A percentile compares a stretch with the other conserved stretches of the same genome.
Conservation (phyloP, 2,888 invertebrate genomes). For the Girardia tigrina region DNA sequence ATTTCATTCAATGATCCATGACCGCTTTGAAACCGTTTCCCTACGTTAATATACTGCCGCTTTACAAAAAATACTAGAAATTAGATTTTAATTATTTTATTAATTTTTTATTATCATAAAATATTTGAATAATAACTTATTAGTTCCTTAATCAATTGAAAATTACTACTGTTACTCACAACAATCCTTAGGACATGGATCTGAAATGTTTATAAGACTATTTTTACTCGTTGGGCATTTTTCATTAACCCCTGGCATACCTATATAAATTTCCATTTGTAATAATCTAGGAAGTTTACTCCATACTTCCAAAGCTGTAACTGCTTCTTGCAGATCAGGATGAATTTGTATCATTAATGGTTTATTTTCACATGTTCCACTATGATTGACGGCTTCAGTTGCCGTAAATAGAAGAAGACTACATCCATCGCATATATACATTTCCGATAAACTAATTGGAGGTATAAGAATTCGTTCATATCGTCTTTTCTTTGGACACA, state of each 20-base stretch:
- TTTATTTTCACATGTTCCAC: constrained; percentile 12
- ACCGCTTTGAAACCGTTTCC: too few species aligned
- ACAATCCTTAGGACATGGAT: neutral
- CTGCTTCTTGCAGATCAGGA: neutral
- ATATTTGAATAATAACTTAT: too few species aligned
- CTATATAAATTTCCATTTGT: constrained; percentile 1
- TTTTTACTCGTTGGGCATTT: neutral
- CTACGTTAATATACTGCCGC: too few species aligned
- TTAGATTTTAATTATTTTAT: too few species aligned
- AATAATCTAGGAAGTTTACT: neutral
- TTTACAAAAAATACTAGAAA: too few species aligned
- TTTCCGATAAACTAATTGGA: neutral
- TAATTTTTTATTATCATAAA: too few species aligned
- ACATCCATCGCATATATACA: neutral
- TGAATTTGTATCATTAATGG: neutral
- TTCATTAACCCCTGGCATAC: neutral
- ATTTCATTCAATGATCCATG: too few species aligned
- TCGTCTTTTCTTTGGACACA: neutral
- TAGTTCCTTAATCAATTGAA: too few species aligned
- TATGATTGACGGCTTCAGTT: neutral
- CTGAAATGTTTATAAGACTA: neutral
- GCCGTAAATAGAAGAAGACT: neutral
- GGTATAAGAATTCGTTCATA: neutral
- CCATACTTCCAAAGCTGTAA: constrained; percentile 25
- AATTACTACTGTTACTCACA: too few species aligned